Percentiles rank a stretch among this genome's conserved stretches.
Evolutionary conservation across 2,797 vertebrate genomes (phyloP).

Genomic region (Brachyrhaphis roseni): DNA sequence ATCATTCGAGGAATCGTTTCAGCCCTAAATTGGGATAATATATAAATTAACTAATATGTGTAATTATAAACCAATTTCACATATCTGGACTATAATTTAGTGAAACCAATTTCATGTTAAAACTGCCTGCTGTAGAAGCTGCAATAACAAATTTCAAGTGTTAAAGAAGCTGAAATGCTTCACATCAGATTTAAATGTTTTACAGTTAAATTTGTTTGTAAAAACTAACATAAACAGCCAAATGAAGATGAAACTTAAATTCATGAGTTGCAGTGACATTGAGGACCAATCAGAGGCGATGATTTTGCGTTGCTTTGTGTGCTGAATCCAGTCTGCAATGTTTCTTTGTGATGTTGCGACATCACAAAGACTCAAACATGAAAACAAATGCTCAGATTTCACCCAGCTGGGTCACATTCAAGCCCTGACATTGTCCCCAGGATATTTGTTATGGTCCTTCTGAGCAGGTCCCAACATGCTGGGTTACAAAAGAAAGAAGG

Average conservation of each 20-base stretch:
- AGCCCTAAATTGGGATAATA: no score
- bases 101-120: conserved; percentile 12
- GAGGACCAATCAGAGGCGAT: not conserved
- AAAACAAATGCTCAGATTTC: conserved; percentile 34
- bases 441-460: conserved; percentile 28
- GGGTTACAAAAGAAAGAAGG: conserved; percentile 26
- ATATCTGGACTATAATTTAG: no score
- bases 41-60: no score
- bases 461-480: conserved; percentile 63
- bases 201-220: not conserved
- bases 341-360: not conserved
- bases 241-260: not conserved
- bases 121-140: conserved; percentile 31
- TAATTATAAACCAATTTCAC: no score
- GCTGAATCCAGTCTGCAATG: not conserved
- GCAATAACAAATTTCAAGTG: conserved; percentile 31
- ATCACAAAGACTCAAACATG: conserved; percentile 33
- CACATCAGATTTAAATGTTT: conserved; percentile 14
- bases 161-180: conserved; percentile 28
- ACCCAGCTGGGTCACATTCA: conserved; percentile 49
- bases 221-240: not conserved
- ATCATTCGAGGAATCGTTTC: no score
- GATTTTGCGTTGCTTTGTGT: not conserved
- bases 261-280: not conserved
- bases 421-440: conserved; percentile 43